These are phyloP conservation scores for Mantis religiosa DNA, from an alignment of 2,888 invertebrate species.

Conservation along the genomic window DNA sequence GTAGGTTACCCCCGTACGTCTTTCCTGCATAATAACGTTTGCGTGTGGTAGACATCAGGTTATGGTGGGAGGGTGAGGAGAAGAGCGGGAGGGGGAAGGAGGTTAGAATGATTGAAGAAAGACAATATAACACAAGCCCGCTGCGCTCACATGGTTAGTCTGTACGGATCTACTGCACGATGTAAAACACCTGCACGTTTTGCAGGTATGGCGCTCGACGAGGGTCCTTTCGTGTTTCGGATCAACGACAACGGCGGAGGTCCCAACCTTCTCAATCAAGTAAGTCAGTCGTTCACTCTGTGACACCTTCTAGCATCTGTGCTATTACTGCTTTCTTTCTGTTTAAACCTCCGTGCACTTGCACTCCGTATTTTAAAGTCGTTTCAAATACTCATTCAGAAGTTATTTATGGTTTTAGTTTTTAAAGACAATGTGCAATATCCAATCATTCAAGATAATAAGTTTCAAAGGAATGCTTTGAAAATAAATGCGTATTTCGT, in stretches of 20 bases:
- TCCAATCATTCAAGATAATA: too few relatives aligned
- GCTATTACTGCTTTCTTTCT: too few relatives aligned
- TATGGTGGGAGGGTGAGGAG: neutral
- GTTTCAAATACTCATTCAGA: too few relatives aligned
- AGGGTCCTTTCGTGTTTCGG: slow-evolving; percentile 69
- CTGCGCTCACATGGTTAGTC: neutral
- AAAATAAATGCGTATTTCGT: too few relatives aligned
- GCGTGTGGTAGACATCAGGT: neutral
- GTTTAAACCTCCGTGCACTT: too few relatives aligned
- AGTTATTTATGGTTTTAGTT: too few relatives aligned
- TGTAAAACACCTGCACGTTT: neutral
- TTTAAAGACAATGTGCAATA: too few relatives aligned
- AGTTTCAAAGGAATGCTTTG: too few relatives aligned
- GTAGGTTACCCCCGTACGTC: neutral
- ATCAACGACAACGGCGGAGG: slow-evolving; percentile 71
- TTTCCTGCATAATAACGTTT: neutral
- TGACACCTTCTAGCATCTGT: neutral
- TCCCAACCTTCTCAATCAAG: slow-evolving; percentile 70
- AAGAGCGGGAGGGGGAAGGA: neutral
- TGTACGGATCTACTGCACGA: neutral
- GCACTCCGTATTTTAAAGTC: too few relatives aligned
- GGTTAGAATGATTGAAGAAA: neutral
- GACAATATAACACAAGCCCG: neutral
- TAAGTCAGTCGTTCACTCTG: slow-evolving; percentile 38
- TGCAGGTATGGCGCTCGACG: slow-evolving; percentile 20